phyloP scores from a whole-genome alignment of 2,113 vertebrate genomes.

The Campylomormyrus numenius region DNA sequence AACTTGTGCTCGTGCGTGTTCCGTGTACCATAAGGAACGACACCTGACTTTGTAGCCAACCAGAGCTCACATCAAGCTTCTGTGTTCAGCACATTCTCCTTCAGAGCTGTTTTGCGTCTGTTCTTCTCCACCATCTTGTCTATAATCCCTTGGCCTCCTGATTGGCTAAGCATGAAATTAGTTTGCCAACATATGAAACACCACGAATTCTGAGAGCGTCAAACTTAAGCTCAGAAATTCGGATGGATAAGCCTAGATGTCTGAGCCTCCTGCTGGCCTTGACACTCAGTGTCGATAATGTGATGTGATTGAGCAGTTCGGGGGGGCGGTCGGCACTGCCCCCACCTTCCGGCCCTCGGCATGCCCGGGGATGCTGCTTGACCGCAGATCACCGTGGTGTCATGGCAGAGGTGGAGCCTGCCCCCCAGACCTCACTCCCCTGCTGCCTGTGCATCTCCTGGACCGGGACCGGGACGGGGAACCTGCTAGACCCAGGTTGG shows the following conservation, averaged over 20 bases:
- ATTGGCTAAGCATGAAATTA: neutral
- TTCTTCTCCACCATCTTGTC: neutral
- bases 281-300: neutral
- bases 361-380: neutral
- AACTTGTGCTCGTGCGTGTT: neutral
- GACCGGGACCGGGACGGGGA: neutral
- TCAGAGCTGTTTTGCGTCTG: neutral
- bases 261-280: neutral
- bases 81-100: neutral
- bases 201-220: neutral
- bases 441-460: neutral
- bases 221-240: neutral
- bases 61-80: neutral
- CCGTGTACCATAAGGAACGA: neutral
- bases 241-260: neutral
- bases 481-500: conserved; percentile 14
- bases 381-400: neutral
- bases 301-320: neutral
- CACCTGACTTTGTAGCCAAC: neutral
- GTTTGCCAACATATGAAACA: neutral
- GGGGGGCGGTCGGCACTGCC: neutral
- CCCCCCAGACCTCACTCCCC: neutral
- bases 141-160: neutral
- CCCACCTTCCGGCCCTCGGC: neutral
- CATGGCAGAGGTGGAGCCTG: neutral